phyloP scores from a whole-genome alignment of 2,888 invertebrate genomes.

The Drosophila rubida region DNA sequence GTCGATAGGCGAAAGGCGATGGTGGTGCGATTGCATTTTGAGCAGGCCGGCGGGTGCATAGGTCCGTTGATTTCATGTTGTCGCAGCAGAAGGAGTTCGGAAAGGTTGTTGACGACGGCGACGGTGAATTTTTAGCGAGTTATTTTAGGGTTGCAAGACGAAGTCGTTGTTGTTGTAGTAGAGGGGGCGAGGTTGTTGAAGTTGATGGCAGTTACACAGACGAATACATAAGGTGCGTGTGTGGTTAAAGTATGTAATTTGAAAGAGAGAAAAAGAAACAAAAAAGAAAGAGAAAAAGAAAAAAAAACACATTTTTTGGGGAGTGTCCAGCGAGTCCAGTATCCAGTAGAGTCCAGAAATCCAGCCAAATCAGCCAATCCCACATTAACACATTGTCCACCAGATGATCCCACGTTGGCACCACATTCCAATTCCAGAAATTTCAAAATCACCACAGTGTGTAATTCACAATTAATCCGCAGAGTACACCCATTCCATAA shows the following conservation, averaged over 20 bases:
- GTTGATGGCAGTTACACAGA: conserved; percentile 64
- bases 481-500: conserved; percentile 66
- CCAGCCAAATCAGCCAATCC: conserved; percentile 22
- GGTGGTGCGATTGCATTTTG: conserved; percentile 35
- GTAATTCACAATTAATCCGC: conserved; percentile 43
- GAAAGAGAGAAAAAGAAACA: conserved; percentile 79
- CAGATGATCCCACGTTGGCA: conserved; percentile 80
- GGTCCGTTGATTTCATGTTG: conserved; percentile 49
- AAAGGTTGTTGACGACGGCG: conserved; percentile 11
- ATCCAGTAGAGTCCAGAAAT: conserved; percentile 25
- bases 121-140: conserved; percentile 42
- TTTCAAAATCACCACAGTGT: conserved; percentile 47
- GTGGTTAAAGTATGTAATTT: conserved; percentile 75
- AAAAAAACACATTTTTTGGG: conserved; percentile 54
- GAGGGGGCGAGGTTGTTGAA: conserved; percentile 47
- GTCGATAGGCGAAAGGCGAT: conserved; percentile 34
- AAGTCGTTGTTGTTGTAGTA: conserved; percentile 40
- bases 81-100: conserved; percentile 12
- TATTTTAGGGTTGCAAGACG: conserved; percentile 63
- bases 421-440: conserved; percentile 61
- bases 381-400: conserved; percentile 10
- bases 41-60: conserved; percentile 39
- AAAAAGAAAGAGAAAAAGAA: conserved; percentile 68
- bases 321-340: conserved; percentile 20
- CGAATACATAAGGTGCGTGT: conserved; percentile 75